Evolutionary conservation across 2,888 invertebrate species (phyloP).

Genomic region (Helleia helle): DNA sequence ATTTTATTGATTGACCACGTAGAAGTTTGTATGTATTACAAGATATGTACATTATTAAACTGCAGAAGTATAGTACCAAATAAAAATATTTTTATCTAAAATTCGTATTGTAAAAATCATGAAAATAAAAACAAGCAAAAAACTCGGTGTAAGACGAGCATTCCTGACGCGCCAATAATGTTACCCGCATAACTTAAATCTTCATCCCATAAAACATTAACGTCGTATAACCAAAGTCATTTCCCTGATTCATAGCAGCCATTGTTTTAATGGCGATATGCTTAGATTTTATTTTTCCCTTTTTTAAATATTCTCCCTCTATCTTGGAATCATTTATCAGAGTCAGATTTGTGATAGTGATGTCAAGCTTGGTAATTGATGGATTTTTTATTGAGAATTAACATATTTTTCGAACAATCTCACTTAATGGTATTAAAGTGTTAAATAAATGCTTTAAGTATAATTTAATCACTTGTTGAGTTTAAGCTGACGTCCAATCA

Average conservation of each 20-base stretch:
- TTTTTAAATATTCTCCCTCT: conserved; percentile 43
- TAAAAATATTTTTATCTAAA: too few species aligned
- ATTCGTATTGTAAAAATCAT: too few species aligned
- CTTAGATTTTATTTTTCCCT: conserved; percentile 36
- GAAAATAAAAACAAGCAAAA: too few species aligned
- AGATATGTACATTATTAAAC: too few species aligned
- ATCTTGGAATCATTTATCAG: conserved; percentile 45
- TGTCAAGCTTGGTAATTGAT: conserved; percentile 4
- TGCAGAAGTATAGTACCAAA: too few species aligned
- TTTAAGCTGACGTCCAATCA: too few species aligned
- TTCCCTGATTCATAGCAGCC: conserved; percentile 48
- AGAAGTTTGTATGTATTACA: too few species aligned
- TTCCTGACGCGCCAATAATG: background rate
- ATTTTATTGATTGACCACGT: too few species aligned
- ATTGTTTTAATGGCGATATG: conserved; percentile 43
- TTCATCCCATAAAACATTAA: conserved; percentile 35
- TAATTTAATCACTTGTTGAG: too few species aligned
- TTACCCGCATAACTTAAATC: conserved; percentile 13
- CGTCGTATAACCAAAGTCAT: conserved; percentile 38
- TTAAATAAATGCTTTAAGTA: too few species aligned
- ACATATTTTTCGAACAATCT: background rate
- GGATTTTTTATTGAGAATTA: conserved; percentile 6
- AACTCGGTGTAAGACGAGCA: too few species aligned
- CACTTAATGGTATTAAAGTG: too few species aligned
- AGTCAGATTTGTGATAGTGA: conserved; percentile 5